phyloP scores from a whole-genome alignment of 2,797 vertebrate species.

The Hyperoplus immaculatus region DNA sequence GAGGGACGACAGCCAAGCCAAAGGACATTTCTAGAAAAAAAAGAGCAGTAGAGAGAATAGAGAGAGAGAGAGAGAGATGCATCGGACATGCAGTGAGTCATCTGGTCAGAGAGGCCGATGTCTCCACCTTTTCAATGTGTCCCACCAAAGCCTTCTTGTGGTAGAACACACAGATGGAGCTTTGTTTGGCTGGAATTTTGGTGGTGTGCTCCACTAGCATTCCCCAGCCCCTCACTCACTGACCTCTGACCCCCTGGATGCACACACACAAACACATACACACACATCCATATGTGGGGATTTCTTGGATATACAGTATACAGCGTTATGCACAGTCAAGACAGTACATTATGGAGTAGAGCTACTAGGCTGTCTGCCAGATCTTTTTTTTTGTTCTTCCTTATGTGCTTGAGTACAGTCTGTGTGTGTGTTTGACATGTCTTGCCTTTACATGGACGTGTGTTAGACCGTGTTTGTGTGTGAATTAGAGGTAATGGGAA shows the following conservation, averaged over 20 bases:
- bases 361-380: slow-evolving; percentile 20
- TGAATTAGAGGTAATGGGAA: slow-evolving; percentile 62
- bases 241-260: slow-evolving; percentile 61
- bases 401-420: neutral
- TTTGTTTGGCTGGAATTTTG: slow-evolving; percentile 78
- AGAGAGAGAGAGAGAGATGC: slow-evolving; percentile 11
- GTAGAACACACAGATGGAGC: slow-evolving; percentile 62
- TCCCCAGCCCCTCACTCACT: slow-evolving; percentile 60
- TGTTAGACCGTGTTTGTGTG: slow-evolving; percentile 50
- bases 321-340: slow-evolving; percentile 42
- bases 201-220: slow-evolving; percentile 66
- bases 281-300: slow-evolving; percentile 52
- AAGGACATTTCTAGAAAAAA: slow-evolving; percentile 18
- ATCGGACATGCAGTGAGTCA: slow-evolving; percentile 41
- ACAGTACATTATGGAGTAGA: slow-evolving; percentile 33
- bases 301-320: slow-evolving; percentile 62
- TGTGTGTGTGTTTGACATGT: slow-evolving; percentile 15
- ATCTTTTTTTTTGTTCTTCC: slow-evolving; percentile 22
- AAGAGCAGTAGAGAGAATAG: neutral
- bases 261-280: slow-evolving; percentile 56
- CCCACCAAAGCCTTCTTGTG: slow-evolving; percentile 45
- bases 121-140: slow-evolving; percentile 65
- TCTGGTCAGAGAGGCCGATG: slow-evolving; percentile 44
- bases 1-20: slow-evolving; percentile 9
- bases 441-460: slow-evolving; percentile 10